Conservation (phyloP, 2,888 invertebrate genomes). For the Cantharis lateralis region DNA sequence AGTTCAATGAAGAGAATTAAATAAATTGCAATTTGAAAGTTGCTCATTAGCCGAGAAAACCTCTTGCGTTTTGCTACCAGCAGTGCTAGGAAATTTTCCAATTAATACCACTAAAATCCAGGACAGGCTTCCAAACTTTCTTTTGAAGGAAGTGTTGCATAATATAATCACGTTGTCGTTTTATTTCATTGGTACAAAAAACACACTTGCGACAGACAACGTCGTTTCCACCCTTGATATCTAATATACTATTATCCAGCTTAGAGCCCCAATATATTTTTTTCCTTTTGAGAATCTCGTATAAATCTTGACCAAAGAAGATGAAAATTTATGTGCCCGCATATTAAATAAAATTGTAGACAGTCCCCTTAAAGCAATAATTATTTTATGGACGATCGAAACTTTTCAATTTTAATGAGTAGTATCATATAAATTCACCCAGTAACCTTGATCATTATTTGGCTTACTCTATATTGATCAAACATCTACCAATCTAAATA, state of each 20-base stretch:
- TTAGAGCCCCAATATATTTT: too few relatives aligned
- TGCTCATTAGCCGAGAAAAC: not conserved
- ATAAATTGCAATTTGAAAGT: not conserved
- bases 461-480: not conserved
- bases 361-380: not conserved
- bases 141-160: too few relatives aligned
- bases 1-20: not conserved
- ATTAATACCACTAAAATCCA: not conserved
- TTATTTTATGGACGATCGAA: not conserved
- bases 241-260: too few relatives aligned
- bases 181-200: too few relatives aligned
- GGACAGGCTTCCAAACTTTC: too few relatives aligned
- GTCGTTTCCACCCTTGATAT: too few relatives aligned
- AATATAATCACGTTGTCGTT: too few relatives aligned
- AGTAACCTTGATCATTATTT: not conserved
- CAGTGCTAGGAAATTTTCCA: not conserved
- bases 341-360: not conserved
- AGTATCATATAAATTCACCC: not conserved
- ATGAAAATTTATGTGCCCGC: too few relatives aligned
- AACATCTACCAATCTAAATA: too few relatives aligned
- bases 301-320: too few relatives aligned
- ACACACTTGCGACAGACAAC: too few relatives aligned
- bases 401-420: not conserved
- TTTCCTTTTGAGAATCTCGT: too few relatives aligned
- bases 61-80: not conserved